Base-by-base conservation (phyloP, 2,113 vertebrate species). In the Cisticola juncidis region DNA sequence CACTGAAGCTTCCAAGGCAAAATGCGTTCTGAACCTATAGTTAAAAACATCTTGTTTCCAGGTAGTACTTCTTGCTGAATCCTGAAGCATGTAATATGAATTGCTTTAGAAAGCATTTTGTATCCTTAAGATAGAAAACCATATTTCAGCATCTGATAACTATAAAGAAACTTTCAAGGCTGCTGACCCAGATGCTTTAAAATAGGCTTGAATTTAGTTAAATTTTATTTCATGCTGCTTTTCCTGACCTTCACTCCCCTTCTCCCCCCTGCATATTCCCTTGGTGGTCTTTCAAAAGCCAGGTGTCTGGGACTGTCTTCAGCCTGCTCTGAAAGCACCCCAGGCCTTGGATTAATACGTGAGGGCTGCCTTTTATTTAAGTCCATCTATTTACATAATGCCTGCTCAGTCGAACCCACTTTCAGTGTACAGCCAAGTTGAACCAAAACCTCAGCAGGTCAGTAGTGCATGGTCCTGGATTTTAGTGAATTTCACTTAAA, bases 291-390 rank as follows among this genome's bases (percentile, higher is more conserved):
- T 98, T 98, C 97, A 97, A 97, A 98, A 98, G 94, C 98, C 98
- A 98, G 98, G 98, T 98, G 98, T 97, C 97, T 95, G 97, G 97
- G 97, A 98, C 97, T 97, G 97, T 98, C 98, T 98, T 96, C 97
- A 98, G 95, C 78, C 93, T 88, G 23, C 85, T 95, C 94, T 94
- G 73, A 98, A 98, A 98, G 97, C 98, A 98, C 98, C 95, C 95
- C 95, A 95, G 97, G 96, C 95, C 83, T 96, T 91, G 97, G 96
- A 97, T 98, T 98, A 98, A 83, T 92, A 81, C 66, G 3, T 0
- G 65, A 97, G 96, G 93, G 76, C 95, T 82, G 95, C 91, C 96
- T 98, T 97, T 98, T 96, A 97, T 98, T 97, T 91, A 81, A 84
- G 91, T 64, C 40, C 58, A 70, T 71, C 81, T 81, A 95, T 97